Evolutionary conservation across 2,888 invertebrate genomes (phyloP).

Genomic region (Heliothis peltigera): DNA sequence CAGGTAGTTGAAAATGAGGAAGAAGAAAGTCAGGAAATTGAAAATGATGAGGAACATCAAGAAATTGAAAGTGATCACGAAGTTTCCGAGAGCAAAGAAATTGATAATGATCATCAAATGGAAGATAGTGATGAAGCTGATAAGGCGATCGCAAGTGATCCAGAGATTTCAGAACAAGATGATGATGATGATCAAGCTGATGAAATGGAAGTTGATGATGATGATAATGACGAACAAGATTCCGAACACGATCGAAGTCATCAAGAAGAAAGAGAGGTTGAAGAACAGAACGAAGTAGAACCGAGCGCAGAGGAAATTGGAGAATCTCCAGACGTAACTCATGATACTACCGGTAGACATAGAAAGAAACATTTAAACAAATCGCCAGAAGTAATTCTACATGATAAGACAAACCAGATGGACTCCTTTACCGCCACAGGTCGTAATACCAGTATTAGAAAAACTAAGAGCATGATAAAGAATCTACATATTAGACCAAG

Average conservation of each 20-base stretch:
- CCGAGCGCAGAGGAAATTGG: slow-evolving; percentile 50
- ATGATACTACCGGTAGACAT: slow-evolving; percentile 71
- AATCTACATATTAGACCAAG: slow-evolving; percentile 67
- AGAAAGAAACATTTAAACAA: slow-evolving; percentile 62
- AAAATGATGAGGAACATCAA: slow-evolving; percentile 22
- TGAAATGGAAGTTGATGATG: slow-evolving; percentile 49
- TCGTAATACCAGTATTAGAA: slow-evolving; percentile 72
- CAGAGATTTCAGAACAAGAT: slow-evolving; percentile 50
- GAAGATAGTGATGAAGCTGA: slow-evolving; percentile 44
- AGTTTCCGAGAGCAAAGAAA: slow-evolving; percentile 37
- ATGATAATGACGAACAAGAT: slow-evolving; percentile 34
- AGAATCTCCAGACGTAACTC: slow-evolving; percentile 64
- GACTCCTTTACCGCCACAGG: slow-evolving; percentile 69
- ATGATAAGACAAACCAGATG: slow-evolving; percentile 63
- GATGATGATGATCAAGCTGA: slow-evolving; percentile 42
- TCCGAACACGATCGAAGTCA: slow-evolving; percentile 20
- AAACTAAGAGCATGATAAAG: slow-evolving; percentile 71
- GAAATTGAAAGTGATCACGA: slow-evolving; percentile 31
- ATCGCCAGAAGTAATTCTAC: slow-evolving; percentile 77
- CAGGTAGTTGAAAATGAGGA: slow-evolving; percentile 30
- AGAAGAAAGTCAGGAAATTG: slow-evolving; percentile 29
- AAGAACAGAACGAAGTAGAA: slow-evolving; percentile 33
- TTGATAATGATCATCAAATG: slow-evolving; percentile 49
- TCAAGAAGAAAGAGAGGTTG: slow-evolving; percentile 13
- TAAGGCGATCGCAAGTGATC: slow-evolving; percentile 40